Conservation (phyloP, 2,888 invertebrate genomes). For the Ochropleura plecta region DNA sequence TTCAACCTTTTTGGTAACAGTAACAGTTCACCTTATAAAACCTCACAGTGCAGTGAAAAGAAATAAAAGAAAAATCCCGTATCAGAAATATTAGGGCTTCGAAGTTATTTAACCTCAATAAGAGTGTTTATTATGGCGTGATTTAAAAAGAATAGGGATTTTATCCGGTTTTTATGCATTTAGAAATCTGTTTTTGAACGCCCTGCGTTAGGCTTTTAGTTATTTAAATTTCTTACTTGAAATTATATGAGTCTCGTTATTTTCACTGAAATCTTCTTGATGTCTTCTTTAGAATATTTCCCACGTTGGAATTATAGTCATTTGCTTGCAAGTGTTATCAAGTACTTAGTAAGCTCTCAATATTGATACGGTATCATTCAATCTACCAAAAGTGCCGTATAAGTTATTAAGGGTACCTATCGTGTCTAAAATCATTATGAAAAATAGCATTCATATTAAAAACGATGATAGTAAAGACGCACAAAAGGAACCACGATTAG, state of each 20-base stretch:
- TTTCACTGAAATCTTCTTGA: slow-evolving; percentile 17
- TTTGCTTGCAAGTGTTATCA: neutral
- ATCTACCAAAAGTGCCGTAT: slow-evolving; percentile 25
- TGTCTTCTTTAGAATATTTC: slow-evolving; percentile 36
- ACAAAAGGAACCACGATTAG: slow-evolving; percentile 48
- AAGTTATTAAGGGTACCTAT: slow-evolving; percentile 15
- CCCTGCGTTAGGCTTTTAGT: slow-evolving; percentile 28
- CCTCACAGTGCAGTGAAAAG: slow-evolving; percentile 63
- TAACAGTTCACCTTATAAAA: slow-evolving; percentile 71
- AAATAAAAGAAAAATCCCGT: slow-evolving; percentile 66
- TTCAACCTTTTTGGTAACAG: slow-evolving; percentile 80
- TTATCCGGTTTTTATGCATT: slow-evolving; percentile 49
- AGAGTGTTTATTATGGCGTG: slow-evolving; percentile 56
- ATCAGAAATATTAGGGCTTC: slow-evolving; percentile 61
- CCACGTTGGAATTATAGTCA: slow-evolving; percentile 17
- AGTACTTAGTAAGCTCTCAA: neutral
- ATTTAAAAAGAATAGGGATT: slow-evolving; percentile 44
- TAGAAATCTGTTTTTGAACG: slow-evolving; percentile 42
- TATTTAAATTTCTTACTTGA: slow-evolving; percentile 20
- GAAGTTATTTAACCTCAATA: slow-evolving; percentile 62
- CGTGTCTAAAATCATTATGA: slow-evolving; percentile 32
- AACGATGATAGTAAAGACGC: slow-evolving; percentile 41
- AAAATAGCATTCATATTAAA: slow-evolving; percentile 38
- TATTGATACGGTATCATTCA: slow-evolving; percentile 11
- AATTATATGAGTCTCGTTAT: slow-evolving; percentile 15